Base-by-base conservation (phyloP, 92 coral and sea anemone species). In the Paramuricea clavata region DNA sequence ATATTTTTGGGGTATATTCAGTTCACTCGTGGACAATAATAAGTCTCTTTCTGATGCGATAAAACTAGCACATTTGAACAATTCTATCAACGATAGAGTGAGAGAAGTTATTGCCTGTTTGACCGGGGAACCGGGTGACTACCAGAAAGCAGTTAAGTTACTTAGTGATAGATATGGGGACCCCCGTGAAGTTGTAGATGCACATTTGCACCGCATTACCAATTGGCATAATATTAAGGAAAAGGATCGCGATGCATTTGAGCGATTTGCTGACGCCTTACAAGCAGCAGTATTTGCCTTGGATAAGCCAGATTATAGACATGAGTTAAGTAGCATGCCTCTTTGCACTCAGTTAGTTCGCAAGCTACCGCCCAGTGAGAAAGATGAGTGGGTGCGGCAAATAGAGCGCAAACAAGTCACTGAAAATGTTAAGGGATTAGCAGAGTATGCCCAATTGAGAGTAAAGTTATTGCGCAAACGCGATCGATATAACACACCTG, bases 131-230 rank as follows among this genome's bases (percentile, higher is more conserved):
- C 88, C 88, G 6, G 91, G 88, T 16, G 83, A 88, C 65, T 88
- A 88, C 56, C 75, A 44, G 2, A 88, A 80, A 32, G 91, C 91
- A 0, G 70, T 82, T 31, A 83, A 88, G 57, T 60, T 88, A 69
- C 76, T 88, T 13, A 82, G 43, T 83, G 88, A 74, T 21, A 82
- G 91, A 23, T 82, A 74, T 88, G 91, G 85, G 60, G 91, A 88
- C 82, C 92, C n/a, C 92, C 36, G 82, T 52, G 88, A 88, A 22
- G 83, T 88, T 17, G 92, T 88, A n/a, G 92, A 88, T 22, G 92
- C 88, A 0, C 88, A 88, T 50, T 75, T 88, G 64, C 88, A 64
- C 56, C 57, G 92, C 60, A 49, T 88, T 17, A 83, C 88, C 49
- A 75, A 59, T 54, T 88, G 88, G 91, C 83, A 81, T 13, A 31